Conservation (phyloP, 2,113 vertebrate species). For the Melanocharis versteri region DNA sequence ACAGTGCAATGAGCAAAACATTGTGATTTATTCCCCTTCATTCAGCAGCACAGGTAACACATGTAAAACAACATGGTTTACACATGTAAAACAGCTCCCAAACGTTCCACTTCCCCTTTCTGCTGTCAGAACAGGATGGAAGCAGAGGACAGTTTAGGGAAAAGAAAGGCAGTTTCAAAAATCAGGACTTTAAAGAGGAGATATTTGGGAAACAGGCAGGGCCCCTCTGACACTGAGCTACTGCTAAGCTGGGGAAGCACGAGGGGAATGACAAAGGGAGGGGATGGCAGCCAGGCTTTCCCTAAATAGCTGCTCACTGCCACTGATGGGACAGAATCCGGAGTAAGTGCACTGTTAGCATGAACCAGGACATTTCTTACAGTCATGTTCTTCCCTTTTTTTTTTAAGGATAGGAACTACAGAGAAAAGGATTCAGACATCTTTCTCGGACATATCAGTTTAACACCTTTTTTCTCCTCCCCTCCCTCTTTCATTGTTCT, state of each 20-base stretch:
- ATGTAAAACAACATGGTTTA: no score
- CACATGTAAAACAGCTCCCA: neutral
- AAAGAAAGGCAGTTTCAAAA: neutral
- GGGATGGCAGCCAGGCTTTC: neutral
- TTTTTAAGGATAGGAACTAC: neutral
- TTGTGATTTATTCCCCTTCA: neutral
- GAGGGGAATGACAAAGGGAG: neutral
- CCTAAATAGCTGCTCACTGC: neutral
- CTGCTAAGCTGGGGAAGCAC: fast-evolving
- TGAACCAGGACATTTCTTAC: neutral
- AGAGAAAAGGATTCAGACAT: neutral
- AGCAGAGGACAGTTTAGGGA: neutral
- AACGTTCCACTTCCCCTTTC: neutral
- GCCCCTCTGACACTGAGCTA: neutral
- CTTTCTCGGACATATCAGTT: neutral
- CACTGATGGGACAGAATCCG: neutral
- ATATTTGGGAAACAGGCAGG: fast-evolving
- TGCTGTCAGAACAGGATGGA: neutral
- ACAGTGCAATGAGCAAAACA: neutral
- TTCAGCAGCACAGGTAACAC: neutral
- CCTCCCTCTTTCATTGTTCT: fast-evolving
- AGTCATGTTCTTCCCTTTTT: neutral
- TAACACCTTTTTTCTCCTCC: neutral
- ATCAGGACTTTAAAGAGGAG: neutral
- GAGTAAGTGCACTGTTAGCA: fast-evolving